Evolutionary conservation across 64 coral and sea anemone genomes (phyloP).

Genomic region (Porites lutea): DNA sequence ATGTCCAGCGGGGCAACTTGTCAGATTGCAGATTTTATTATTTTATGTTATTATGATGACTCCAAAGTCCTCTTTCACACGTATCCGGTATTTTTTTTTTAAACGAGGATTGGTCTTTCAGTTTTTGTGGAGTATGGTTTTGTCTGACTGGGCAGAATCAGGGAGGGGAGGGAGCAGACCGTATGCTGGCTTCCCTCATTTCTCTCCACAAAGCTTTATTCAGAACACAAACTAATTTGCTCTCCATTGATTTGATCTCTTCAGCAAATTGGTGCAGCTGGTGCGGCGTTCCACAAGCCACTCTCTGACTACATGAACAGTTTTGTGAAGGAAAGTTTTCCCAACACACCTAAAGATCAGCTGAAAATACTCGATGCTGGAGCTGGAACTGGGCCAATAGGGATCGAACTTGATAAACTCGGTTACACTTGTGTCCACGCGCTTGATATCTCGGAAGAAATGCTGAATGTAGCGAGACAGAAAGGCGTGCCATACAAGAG

Average conservation of each 20-base stretch:
- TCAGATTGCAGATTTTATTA: too few relatives aligned
- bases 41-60: too few relatives aligned
- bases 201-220: too few relatives aligned
- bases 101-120: too few relatives aligned
- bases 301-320: not conserved
- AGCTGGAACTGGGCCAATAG: constrained; percentile 45
- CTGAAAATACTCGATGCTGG: constrained; percentile 45
- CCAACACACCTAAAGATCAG: not conserved
- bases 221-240: too few relatives aligned
- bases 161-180: too few relatives aligned
- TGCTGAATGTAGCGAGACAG: constrained; percentile 29
- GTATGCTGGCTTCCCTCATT: too few relatives aligned
- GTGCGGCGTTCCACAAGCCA: not conserved
- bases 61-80: too few relatives aligned
- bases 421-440: constrained; percentile 46
- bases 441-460: constrained; percentile 26
- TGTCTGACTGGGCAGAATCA: too few relatives aligned
- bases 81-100: too few relatives aligned
- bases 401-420: constrained; percentile 2
- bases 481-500: constrained; percentile 46
- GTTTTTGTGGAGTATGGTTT: too few relatives aligned
- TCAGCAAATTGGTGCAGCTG: not conserved
- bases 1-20: too few relatives aligned
- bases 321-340: not conserved
- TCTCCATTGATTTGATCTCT: not conserved